Evolutionary conservation across 2,888 invertebrate genomes (phyloP).

Genomic region (Pristionchus maxplancki): DNA sequence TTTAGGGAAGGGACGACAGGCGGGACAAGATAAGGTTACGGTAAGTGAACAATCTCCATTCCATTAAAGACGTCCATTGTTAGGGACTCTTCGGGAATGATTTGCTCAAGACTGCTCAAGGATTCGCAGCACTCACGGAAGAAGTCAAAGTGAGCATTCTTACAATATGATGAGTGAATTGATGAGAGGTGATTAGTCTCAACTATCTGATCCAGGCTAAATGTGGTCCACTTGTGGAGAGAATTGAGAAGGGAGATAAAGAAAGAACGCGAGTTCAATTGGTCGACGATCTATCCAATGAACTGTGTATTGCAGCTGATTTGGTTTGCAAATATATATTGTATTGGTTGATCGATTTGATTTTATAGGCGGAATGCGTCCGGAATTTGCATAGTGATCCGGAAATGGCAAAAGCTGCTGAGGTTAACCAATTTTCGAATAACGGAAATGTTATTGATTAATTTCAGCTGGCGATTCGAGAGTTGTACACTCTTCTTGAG

Average conservation of each 20-base stretch:
- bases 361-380: constrained; percentile 88
- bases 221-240: neutral
- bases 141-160: constrained; percentile 54
- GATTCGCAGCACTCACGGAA: constrained; percentile 62
- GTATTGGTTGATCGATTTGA: neutral
- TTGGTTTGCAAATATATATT: constrained; percentile 80
- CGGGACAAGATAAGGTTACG: constrained; percentile 30
- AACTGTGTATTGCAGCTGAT: constrained; percentile 95
- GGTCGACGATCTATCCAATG: constrained; percentile 96
- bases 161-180: neutral
- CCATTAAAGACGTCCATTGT: neutral
- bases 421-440: constrained; percentile 78
- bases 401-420: constrained; percentile 87
- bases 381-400: constrained; percentile 90
- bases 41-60: neutral
- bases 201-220: constrained; percentile 34
- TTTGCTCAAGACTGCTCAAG: constrained; percentile 62
- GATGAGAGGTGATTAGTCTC: constrained; percentile 13
- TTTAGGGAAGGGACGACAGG: neutral
- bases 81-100: constrained; percentile 73
- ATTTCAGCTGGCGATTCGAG: constrained; percentile 9
- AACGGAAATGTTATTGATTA: neutral
- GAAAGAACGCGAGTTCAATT: constrained; percentile 83
- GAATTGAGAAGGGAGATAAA: constrained; percentile 50
- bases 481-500: constrained; percentile 50